phyloP scores from a whole-genome alignment of 2,888 invertebrate species.

The Ethmia dodecea region DNA sequence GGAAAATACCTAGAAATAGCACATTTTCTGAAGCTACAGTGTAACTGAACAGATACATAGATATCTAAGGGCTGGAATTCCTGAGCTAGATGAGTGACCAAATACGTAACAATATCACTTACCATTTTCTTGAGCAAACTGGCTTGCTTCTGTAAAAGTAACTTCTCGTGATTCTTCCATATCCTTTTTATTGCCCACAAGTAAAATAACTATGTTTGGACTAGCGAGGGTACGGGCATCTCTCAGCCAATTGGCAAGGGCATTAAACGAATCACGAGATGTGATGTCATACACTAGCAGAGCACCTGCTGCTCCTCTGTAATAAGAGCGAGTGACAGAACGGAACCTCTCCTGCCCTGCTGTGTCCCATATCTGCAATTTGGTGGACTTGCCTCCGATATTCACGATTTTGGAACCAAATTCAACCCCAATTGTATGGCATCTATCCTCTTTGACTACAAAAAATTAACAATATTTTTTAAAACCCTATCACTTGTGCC shows the following conservation, averaged over 20 bases:
- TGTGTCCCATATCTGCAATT: slow-evolving; percentile 91
- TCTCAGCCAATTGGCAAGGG: slow-evolving; percentile 90
- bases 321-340: slow-evolving; percentile 92
- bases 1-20: too few species aligned
- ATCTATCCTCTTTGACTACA: slow-evolving; percentile 88
- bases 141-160: slow-evolving; percentile 88
- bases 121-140: slow-evolving; percentile 93
- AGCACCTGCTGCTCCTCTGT: slow-evolving; percentile 94
- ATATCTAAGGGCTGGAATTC: too few species aligned
- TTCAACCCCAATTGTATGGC: slow-evolving; percentile 91
- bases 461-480: slow-evolving; percentile 21
- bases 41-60: too few species aligned
- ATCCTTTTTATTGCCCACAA: slow-evolving; percentile 91
- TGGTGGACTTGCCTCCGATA: slow-evolving; percentile 89
- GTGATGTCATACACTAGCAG: slow-evolving; percentile 94
- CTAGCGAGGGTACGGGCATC: slow-evolving; percentile 89
- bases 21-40: too few species aligned
- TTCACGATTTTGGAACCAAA: slow-evolving; percentile 92
- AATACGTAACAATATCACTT: slow-evolving; percentile 27
- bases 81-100: too few species aligned
- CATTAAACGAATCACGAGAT: slow-evolving; percentile 94
- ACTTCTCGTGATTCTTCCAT: slow-evolving; percentile 89
- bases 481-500: neutral
- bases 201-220: slow-evolving; percentile 87
- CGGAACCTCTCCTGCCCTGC: slow-evolving; percentile 98